Evolutionary conservation across 2,888 invertebrate species (phyloP), one percentile per base, ranked within the genome.

Genomic region (Leptinotarsa haldemani): DNA sequence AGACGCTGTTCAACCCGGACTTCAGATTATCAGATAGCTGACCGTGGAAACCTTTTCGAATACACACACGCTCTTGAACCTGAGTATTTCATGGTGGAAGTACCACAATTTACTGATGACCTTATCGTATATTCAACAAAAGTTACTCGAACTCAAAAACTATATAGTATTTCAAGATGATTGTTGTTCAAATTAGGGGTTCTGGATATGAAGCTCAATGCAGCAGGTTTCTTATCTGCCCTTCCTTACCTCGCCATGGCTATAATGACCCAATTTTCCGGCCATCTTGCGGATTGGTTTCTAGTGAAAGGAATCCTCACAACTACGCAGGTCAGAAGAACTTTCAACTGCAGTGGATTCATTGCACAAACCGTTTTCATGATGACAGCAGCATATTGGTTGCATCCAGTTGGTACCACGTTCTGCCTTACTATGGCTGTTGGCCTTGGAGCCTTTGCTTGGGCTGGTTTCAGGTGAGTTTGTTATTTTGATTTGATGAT

Each of bases 201-300:
- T 0, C 89, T 93, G 78, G 88, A 92, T 79, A 94, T 93, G 85
- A 90, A 94, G 82, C 88, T 95, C 68, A 91, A 93, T 13, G 91
- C 95, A 84, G 94, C 96, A 9, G 97, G 97, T 3, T 93, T 94
- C 84, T 86, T 96, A 69, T 93, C 97, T 0, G 96, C 96, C 0
- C 88, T 97, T 61, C 97, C 97, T 0, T 97, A 97, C 85, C 87
- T 97, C 20, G 93, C 94, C 0, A 97, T 97, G 96, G 94, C 95
- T 0, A 89, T 95, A 47, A 91, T 94, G 22, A 89, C 97, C 9
- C 94, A 94, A 82, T 88, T 93, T 77, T 93, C 95, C 1, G 97
- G 97, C 0, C 93, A 95, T 77, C 83, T 95, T 22, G 96, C 97
- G 0, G 97, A 97, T 88, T 92, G 92, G 90, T 86, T 95, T 72